Conservation (phyloP, 1,140 invertebrate species). For the Drosophila varians region DNA sequence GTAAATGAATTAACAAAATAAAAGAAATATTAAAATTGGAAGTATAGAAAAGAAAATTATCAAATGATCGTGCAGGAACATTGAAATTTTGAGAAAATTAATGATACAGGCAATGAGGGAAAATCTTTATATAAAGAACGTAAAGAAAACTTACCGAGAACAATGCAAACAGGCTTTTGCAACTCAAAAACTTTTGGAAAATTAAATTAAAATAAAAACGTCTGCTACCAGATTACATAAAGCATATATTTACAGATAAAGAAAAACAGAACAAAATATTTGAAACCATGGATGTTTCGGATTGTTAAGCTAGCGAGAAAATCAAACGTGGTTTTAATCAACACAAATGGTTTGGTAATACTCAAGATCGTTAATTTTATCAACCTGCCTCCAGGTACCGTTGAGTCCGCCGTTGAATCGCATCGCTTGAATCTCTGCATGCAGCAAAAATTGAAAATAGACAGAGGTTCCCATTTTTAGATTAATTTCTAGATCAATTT, state of each 20-base stretch:
- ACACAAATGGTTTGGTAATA: conserved; percentile 53
- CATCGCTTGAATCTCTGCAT: conserved; percentile 82
- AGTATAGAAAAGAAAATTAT: background rate
- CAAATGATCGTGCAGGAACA: conserved; percentile 46
- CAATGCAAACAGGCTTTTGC: conserved; percentile 28
- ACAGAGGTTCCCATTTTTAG: conserved; percentile 50
- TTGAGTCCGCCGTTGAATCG: conserved; percentile 69
- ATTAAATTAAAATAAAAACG: conserved; percentile 24
- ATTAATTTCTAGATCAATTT: conserved; percentile 17
- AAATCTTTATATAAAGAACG: conserved; percentile 29
- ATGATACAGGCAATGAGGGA: conserved; percentile 22
- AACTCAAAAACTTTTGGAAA: conserved; percentile 46
- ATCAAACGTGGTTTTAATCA: conserved; percentile 44
- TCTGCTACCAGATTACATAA: conserved; percentile 26
- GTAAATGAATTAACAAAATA: conserved; percentile 81
- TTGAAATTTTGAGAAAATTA: conserved; percentile 12
- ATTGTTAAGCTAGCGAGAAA: conserved; percentile 17
- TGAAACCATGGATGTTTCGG: background rate
- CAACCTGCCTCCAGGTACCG: conserved; percentile 81
- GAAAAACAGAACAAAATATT: conserved; percentile 3
- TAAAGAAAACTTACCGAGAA: conserved; percentile 58
- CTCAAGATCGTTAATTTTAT: conserved; percentile 54
- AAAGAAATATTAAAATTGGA: background rate
- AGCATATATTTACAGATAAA: conserved; percentile 27
- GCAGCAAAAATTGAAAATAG: conserved; percentile 56